phyloP scores from a whole-genome alignment of 1,140 invertebrate genomes.

The Drosophila sp. region DNA sequence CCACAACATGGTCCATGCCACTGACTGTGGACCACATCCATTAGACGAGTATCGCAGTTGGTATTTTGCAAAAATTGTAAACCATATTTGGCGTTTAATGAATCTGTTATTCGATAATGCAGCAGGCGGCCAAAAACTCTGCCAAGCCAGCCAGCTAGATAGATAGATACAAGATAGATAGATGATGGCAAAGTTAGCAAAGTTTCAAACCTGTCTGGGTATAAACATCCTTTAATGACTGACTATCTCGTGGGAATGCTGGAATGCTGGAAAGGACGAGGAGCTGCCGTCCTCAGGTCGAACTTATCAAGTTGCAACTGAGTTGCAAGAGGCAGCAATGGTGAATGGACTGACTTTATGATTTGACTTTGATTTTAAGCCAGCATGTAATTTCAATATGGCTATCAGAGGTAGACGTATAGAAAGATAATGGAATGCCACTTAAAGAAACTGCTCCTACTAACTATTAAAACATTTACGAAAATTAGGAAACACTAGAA shows the following conservation, averaged over 20 bases:
- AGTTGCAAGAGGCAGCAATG: neutral
- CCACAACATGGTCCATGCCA: no score
- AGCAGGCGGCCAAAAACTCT: slow-evolving; percentile 43
- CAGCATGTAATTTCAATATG: no score
- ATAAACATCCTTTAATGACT: slow-evolving; percentile 51
- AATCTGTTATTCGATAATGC: slow-evolving; percentile 80
- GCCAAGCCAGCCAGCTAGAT: no score
- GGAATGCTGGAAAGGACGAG: neutral
- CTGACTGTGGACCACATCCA: neutral
- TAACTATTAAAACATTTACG: no score
- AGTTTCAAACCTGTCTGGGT: slow-evolving; percentile 65
- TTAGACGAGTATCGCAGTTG: slow-evolving; percentile 17
- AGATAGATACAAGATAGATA: no score
- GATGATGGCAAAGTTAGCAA: slow-evolving; percentile 64
- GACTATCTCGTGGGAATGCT: slow-evolving; percentile 8
- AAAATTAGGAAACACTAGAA: no score
- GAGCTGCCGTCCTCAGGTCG: slow-evolving; percentile 35
- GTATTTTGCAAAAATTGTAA: slow-evolving; percentile 54
- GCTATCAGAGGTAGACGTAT: no score
- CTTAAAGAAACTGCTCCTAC: no score
- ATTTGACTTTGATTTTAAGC: slow-evolving; percentile 5
- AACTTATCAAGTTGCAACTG: slow-evolving; percentile 58
- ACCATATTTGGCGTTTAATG: slow-evolving; percentile 74
- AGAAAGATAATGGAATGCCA: no score
- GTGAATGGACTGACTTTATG: slow-evolving; percentile 16